phyloP scores from a whole-genome alignment of 2,113 vertebrate genomes.

The Perccottus glenii region DNA sequence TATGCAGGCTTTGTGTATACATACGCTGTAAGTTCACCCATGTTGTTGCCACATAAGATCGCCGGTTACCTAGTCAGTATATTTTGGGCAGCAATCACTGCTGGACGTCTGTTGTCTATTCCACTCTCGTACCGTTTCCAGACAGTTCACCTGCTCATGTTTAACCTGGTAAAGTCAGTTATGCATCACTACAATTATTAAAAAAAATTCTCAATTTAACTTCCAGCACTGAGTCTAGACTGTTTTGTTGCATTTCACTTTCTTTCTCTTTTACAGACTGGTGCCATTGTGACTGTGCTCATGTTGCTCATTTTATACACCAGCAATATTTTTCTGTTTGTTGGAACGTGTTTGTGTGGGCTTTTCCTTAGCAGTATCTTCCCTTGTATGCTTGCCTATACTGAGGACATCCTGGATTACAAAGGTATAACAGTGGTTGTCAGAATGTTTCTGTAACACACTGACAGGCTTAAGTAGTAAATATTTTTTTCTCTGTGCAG shows the following conservation, averaged over 20 bases:
- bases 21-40: slow-evolving; percentile 94
- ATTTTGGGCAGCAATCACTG: slow-evolving; percentile 94
- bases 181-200: neutral
- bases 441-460: neutral
- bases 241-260: neutral
- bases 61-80: slow-evolving; percentile 93
- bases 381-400: slow-evolving; percentile 93
- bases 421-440: slow-evolving; percentile 73
- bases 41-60: slow-evolving; percentile 85
- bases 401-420: slow-evolving; percentile 93
- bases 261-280: slow-evolving; percentile 77
- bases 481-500: slow-evolving; percentile 65
- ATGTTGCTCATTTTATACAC: slow-evolving; percentile 88
- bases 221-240: neutral
- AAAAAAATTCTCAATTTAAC: no score
- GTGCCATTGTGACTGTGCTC: slow-evolving; percentile 86
- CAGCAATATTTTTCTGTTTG: slow-evolving; percentile 86
- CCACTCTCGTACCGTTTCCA: slow-evolving; percentile 88
- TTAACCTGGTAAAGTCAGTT: slow-evolving; percentile 86
- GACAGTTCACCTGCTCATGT: slow-evolving; percentile 87
- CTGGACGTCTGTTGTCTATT: slow-evolving; percentile 91
- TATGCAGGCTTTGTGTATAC: slow-evolving; percentile 94
- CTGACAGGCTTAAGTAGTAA: neutral
- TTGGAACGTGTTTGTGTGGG: slow-evolving; percentile 89
- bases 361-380: slow-evolving; percentile 97